Conservation (phyloP, 1,140 invertebrate species). For the Bradynema listronoti region DNA sequence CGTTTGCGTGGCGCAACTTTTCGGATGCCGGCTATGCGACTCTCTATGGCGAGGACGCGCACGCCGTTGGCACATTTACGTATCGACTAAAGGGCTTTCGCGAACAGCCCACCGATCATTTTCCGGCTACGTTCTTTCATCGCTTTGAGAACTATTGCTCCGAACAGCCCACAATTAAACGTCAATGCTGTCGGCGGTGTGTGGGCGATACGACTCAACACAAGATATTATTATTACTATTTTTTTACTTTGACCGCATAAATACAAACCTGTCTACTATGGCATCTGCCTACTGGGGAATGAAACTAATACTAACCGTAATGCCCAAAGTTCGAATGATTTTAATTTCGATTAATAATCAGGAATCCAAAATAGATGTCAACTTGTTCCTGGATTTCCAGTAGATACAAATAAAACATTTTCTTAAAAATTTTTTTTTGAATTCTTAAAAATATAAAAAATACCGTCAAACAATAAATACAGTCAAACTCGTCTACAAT, state of each 20-base stretch:
- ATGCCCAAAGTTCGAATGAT: no score
- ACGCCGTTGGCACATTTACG: slow-evolving; percentile 75
- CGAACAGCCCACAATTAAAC: no score
- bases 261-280: no score
- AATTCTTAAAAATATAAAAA: no score
- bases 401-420: no score
- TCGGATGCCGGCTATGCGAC: slow-evolving; percentile 67
- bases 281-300: no score
- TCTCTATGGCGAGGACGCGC: slow-evolving; percentile 78
- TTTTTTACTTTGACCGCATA: neutral
- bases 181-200: slow-evolving; percentile 65
- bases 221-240: slow-evolving; percentile 62
- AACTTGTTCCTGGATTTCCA: no score
- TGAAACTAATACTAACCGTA: neutral
- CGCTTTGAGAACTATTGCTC: slow-evolving; percentile 60
- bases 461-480: no score
- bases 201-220: slow-evolving; percentile 72
- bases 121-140: slow-evolving; percentile 74
- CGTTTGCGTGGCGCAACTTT: slow-evolving; percentile 61
- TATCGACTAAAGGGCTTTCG: slow-evolving; percentile 82
- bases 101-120: slow-evolving; percentile 78
- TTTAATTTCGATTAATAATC: no score
- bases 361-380: no score
- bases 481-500: no score
- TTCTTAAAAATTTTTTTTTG: no score